These are phyloP conservation scores for Agelas oroides DNA, from an alignment of 37 sponge, comb jelly and placozoan species.

Conservation along the genomic window DNA sequence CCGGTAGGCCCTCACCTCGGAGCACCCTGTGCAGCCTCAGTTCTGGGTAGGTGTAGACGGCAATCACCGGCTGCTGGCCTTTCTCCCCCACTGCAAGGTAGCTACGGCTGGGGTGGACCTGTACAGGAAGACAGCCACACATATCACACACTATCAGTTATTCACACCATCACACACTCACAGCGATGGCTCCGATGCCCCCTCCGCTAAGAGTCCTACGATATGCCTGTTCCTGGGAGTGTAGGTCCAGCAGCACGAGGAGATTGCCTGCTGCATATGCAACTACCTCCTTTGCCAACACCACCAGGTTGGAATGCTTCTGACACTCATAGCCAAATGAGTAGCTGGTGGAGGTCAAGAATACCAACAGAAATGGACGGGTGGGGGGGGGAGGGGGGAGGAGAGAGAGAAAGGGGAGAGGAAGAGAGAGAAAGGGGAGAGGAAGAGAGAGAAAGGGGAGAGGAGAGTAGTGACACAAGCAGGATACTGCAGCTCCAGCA, in stretches of 20 bases:
- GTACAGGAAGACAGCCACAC: background rate
- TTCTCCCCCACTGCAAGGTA: conserved; percentile 99
- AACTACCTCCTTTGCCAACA: conserved; percentile 74
- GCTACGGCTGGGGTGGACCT: conserved; percentile 87
- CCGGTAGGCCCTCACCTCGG: conserved; percentile 42
- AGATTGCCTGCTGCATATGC: conserved; percentile 92
- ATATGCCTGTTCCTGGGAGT: conserved; percentile 72
- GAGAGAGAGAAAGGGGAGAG: background rate
- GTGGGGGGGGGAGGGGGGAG: too few species aligned
- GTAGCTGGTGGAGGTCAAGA: conserved; percentile 63
- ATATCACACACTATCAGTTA: background rate
- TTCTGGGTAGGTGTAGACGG: conserved; percentile 87
- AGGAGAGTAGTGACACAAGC: too few species aligned
- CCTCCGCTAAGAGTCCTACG: conserved; percentile 86
- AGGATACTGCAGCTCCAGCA: conserved; percentile 67
- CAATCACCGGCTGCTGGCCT: conserved; percentile 85
- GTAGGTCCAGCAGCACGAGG: conserved; percentile 79
- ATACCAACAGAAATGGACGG: too few species aligned
- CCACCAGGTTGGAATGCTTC: conserved; percentile 88
- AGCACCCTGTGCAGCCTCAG: conserved; percentile 89
- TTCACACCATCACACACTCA: conserved; percentile 40
- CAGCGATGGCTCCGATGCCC: conserved; percentile 95
- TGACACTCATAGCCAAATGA: conserved; percentile 98
- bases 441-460: too few species aligned
- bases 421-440: background rate